Conservation (phyloP, 2,113 vertebrate species). For the Capreolus pygargus region DNA sequence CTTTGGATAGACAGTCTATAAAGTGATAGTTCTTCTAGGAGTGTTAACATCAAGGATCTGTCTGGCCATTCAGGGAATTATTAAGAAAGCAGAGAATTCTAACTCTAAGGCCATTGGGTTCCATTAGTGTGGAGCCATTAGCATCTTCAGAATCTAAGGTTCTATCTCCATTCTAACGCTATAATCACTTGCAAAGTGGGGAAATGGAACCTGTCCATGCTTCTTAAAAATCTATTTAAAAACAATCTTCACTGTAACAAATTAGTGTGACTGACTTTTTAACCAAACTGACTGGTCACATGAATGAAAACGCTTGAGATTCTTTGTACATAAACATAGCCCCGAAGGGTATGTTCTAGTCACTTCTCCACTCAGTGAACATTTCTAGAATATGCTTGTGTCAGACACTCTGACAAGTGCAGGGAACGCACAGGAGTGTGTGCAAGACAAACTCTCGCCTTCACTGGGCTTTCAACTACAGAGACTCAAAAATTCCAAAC, state of each 20-base stretch:
- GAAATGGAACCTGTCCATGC: background rate
- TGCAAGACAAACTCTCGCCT: background rate
- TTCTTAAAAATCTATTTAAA: background rate
- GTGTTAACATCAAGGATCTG: background rate
- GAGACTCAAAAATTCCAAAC: background rate
- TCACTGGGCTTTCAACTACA: background rate
- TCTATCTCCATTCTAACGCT: background rate
- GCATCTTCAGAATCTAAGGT: background rate
- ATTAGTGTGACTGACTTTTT: background rate
- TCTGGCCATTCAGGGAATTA: background rate
- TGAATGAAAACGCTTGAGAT: background rate
- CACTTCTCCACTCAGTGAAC: background rate
- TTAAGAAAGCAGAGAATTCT: background rate
- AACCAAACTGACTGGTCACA: background rate
- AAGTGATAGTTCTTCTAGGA: background rate
- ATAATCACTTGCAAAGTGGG: background rate
- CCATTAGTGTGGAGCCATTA: background rate
- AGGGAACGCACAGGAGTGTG: background rate
- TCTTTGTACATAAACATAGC: background rate
- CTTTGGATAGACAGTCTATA: slow-evolving; percentile 15
- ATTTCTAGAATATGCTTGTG: background rate
- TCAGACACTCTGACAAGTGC: background rate
- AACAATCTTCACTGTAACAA: background rate
- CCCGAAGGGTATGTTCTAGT: background rate
- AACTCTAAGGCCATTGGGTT: background rate